These are phyloP conservation scores for Oreochromis niloticus DNA, from an alignment of 2,113 vertebrate genomes.

Conservation along the genomic window DNA sequence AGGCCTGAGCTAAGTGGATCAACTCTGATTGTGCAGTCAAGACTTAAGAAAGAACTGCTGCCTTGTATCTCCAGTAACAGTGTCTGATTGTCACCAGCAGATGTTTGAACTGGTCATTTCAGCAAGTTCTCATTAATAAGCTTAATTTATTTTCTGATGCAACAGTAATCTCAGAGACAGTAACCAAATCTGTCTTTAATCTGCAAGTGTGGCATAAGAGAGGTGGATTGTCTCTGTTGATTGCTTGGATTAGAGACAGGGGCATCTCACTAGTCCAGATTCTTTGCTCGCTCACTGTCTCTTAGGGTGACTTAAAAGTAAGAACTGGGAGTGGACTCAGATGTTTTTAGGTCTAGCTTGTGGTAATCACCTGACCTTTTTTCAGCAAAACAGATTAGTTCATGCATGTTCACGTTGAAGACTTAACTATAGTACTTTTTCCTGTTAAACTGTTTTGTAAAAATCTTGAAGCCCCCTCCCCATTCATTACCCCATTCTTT, in stretches of 20 bases:
- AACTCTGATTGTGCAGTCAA: background rate
- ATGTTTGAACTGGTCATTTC: slow-evolving; percentile 44
- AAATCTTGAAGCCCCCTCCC: background rate
- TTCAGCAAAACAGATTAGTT: background rate
- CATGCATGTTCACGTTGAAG: background rate
- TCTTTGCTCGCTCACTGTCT: background rate
- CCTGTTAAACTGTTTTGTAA: background rate
- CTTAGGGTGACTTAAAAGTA: background rate
- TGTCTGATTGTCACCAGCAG: slow-evolving; percentile 5
- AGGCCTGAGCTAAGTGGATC: slow-evolving; percentile 12
- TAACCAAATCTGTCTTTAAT: slow-evolving; percentile 47
- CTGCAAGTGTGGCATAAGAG: background rate
- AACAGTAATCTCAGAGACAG: slow-evolving; percentile 7
- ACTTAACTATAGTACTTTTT: background rate
- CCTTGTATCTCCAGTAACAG: background rate
- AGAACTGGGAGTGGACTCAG: background rate
- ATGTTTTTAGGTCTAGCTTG: background rate
- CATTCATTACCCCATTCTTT: background rate
- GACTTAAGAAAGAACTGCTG: slow-evolving; percentile 7
- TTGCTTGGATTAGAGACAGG: background rate
- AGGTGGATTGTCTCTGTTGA: background rate
- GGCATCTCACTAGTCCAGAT: slow-evolving; percentile 34
- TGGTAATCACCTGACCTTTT: background rate
- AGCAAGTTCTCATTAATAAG: slow-evolving; percentile 61
- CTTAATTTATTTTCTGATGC: slow-evolving; percentile 31